Evolutionary conservation across 37 sponge, comb jelly and placozoan genomes (phyloP).

Genomic region (Chondrosia reniformis): DNA sequence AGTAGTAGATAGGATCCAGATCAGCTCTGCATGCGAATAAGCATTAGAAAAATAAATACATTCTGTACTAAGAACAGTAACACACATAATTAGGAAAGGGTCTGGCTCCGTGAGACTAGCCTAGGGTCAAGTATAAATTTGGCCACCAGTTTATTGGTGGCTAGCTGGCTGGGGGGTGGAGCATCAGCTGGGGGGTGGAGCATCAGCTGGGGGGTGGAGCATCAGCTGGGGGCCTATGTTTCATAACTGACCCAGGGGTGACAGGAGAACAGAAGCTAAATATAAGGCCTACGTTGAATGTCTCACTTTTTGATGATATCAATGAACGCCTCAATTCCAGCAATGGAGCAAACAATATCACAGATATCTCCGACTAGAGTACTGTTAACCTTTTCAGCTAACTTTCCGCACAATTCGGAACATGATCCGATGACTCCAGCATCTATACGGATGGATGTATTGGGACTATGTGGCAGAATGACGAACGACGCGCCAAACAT

Average conservation of each 20-base stretch:
- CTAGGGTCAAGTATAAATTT: too few species aligned
- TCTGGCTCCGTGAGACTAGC: too few species aligned
- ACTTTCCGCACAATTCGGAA: slow-evolving; percentile 51
- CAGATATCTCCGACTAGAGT: slow-evolving; percentile 59
- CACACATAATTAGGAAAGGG: neutral
- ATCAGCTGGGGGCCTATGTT: too few species aligned
- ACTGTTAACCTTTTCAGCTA: slow-evolving; percentile 51
- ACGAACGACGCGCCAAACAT: too few species aligned
- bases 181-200: too few species aligned
- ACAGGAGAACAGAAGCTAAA: neutral
- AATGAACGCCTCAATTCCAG: slow-evolving; percentile 81
- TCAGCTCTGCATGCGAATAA: slow-evolving; percentile 56
- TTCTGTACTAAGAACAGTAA: neutral
- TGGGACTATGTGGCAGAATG: too few species aligned
- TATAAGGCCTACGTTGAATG: neutral
- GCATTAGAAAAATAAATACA: neutral
- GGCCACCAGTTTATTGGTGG: too few species aligned
- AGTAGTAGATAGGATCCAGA: slow-evolving; percentile 90
- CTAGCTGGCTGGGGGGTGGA: too few species aligned
- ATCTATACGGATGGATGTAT: slow-evolving; percentile 34
- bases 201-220: too few species aligned
- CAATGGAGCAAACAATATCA: slow-evolving; percentile 57
- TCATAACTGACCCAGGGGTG: too few species aligned
- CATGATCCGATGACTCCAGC: slow-evolving; percentile 77
- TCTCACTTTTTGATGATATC: slow-evolving; percentile 72